Conservation (phyloP, 30 jellyfish, hydroid and myxozoan species). For the Catostylus mosaicus region DNA sequence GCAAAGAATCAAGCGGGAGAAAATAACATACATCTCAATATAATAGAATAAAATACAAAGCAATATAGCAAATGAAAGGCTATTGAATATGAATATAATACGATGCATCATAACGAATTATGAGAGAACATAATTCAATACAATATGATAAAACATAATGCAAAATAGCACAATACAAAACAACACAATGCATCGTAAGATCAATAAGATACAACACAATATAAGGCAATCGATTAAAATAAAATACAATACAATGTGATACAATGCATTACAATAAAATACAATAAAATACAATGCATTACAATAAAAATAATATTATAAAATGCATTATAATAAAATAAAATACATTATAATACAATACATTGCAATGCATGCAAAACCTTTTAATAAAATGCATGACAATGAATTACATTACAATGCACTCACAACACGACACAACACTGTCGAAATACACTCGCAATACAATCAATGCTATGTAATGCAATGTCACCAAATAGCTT, state of each 20-base stretch:
- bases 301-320: no score
- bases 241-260: not conserved
- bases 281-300: no score
- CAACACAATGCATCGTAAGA: not conserved
- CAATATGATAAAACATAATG: not conserved
- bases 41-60: not conserved
- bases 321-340: no score
- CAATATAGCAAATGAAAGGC: not conserved
- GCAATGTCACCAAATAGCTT: not conserved
- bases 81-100: not conserved
- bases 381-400: not conserved
- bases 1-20: no score
- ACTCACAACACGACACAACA: not conserved
- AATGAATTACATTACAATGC: no score
- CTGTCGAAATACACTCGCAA: not conserved
- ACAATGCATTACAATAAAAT: no score
- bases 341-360: no score
- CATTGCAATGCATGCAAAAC: not conserved
- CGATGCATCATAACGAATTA: not conserved
- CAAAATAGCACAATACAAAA: not conserved
- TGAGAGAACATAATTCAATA: not conserved
- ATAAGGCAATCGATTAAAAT: no score
- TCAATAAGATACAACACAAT: not conserved
- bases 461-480: not conserved
- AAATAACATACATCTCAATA: no score